These are phyloP conservation scores for Strigamia transsilvanica DNA, from an alignment of 2,888 invertebrate genomes.

Conservation along the genomic window DNA sequence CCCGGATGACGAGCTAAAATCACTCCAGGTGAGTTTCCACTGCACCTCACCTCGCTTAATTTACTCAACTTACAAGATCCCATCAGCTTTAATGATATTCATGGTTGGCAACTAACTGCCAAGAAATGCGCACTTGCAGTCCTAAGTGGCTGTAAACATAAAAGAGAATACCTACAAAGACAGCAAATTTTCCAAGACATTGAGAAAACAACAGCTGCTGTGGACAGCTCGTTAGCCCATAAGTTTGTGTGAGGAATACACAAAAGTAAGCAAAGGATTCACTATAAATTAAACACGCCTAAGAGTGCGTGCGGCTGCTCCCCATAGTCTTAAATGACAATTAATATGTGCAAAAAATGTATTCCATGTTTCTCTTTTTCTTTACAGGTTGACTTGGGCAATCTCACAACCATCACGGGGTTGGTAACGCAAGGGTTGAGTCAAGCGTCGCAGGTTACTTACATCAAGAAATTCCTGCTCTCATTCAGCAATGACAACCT, in stretches of 20 bases:
- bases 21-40: slow-evolving; percentile 57
- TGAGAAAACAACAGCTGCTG: slow-evolving; percentile 29
- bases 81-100: slow-evolving; percentile 35
- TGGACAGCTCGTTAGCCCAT: slow-evolving; percentile 33
- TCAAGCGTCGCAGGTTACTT: slow-evolving; percentile 57
- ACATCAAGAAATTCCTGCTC: slow-evolving; percentile 58
- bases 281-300: neutral
- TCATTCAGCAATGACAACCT: slow-evolving; percentile 59
- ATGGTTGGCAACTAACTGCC: slow-evolving; percentile 31
- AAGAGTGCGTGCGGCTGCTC: neutral
- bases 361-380: too few species aligned
- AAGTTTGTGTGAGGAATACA: neutral
- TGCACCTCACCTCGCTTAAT: neutral
- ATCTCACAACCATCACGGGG: slow-evolving; percentile 58
- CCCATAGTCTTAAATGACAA: neutral
- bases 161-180: slow-evolving; percentile 27
- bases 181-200: slow-evolving; percentile 24
- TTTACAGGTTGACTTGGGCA: slow-evolving; percentile 58
- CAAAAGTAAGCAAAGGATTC: neutral
- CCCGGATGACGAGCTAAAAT: slow-evolving; percentile 57
- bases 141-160: slow-evolving; percentile 38
- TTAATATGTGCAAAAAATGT: neutral
- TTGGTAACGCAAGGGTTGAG: slow-evolving; percentile 59
- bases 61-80: neutral
- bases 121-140: slow-evolving; percentile 31